Base-by-base conservation (phyloP, 2,888 invertebrate species). In the Marasmarcha lunaedactyla region DNA sequence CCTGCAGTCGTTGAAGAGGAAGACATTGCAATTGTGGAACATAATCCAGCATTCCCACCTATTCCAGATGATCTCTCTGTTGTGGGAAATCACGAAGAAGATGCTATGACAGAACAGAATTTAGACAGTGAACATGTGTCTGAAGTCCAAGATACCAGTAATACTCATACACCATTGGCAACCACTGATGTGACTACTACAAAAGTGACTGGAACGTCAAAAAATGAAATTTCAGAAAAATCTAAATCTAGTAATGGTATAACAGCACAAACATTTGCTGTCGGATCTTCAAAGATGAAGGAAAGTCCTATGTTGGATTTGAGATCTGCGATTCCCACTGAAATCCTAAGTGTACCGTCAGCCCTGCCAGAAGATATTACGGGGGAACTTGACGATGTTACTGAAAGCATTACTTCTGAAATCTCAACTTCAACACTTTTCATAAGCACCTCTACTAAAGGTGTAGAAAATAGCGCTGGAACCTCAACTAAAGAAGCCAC, bases 1-100 rank as follows among this genome's bases (percentile, higher is more conserved):
- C 52, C 71, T 13, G 59, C 72, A 1, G 53, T 70, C 1, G 53
- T 77, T 5, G 77, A 81, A 47, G 81, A 83, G 45, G 81, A 83
- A 43, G 81, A 83, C 43, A 42, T 59, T 2, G 54, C 58, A 7
- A 44, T 60, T 9, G 67, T 72, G 11, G 81, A 81, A 30, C 81
- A 72, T 36, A 79, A 81, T 43, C 83, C 83, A 7, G 81, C 81
- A 4, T 83, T 83, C 40, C 83, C 83, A 0, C 83, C 83, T 1
- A 56, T 79, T 15, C 81, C 79, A 3, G 83, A 83, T 47, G 83
- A 83, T 48, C 57, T 83, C 26, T 70, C 76, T 13, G 72, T 73
- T 7, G 47, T 67, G 2, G 63, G 70, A 30, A 74, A 71, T 45
- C 79, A 78, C 33, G 79, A 74, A 15, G 81, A 81, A 41, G 81